Evolutionary conservation across 1,140 invertebrate genomes (phyloP).

Genomic region (Bombus balteatus): DNA sequence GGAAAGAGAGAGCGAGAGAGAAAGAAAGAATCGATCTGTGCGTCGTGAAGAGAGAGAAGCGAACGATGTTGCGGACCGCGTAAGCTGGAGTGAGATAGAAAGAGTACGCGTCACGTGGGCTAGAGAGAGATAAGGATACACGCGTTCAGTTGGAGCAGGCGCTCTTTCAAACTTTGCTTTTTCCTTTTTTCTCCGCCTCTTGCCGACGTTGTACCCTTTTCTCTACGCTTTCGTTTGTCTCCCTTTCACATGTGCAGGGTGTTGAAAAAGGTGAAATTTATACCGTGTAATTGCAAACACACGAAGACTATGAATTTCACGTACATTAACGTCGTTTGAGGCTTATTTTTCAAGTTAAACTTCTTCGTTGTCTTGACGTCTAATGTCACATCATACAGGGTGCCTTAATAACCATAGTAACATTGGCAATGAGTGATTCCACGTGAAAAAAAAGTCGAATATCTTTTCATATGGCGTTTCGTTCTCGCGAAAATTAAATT

Average conservation of each 20-base stretch:
- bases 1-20: conserved; percentile 29
- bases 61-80: background rate
- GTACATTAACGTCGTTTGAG: no score
- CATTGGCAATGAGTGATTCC: no score
- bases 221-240: conserved; percentile 12
- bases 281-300: no score
- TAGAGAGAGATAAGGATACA: background rate
- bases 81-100: background rate
- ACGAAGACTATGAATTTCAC: no score
- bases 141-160: conserved; percentile 7
- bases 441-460: no score
- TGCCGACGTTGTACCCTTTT: background rate
- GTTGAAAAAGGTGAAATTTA: background rate
- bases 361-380: no score
- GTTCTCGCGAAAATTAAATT: no score
- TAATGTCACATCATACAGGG: no score
- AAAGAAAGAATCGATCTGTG: conserved; percentile 50
- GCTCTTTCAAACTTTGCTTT: conserved; percentile 29
- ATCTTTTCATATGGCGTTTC: no score
- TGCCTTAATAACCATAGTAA: no score
- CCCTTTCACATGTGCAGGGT: background rate
- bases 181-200: conserved; percentile 13
- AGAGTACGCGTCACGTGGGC: background rate
- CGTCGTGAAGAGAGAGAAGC: conserved; percentile 30
- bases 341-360: no score